phyloP scores from a whole-genome alignment of 2,797 vertebrate genomes.

The Labeo calbasu region DNA sequence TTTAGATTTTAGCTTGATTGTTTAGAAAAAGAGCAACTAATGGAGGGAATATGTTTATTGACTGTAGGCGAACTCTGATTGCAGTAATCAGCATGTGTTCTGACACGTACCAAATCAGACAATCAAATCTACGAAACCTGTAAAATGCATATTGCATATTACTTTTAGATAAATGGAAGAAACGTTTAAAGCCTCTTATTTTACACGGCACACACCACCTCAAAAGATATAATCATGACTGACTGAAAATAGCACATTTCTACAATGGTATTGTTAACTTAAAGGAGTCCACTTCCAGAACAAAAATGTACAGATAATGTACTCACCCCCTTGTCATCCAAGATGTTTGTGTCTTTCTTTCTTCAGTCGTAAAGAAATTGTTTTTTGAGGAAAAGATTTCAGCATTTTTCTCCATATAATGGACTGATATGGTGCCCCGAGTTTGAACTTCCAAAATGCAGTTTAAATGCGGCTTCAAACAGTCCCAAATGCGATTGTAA shows the following conservation, averaged over 20 bases:
- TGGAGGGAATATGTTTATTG: conserved; percentile 20
- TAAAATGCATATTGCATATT: not conserved
- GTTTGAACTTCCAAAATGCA: too few relatives aligned
- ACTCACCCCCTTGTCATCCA: too few relatives aligned
- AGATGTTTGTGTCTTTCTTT: too few relatives aligned
- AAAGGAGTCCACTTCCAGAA: too few relatives aligned
- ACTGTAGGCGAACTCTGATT: conserved; percentile 31
- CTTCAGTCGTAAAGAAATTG: too few relatives aligned
- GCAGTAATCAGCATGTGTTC: conserved; percentile 26
- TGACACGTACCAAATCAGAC: not conserved
- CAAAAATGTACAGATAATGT: too few relatives aligned
- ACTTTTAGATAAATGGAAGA: not conserved
- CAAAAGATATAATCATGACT: not conserved
- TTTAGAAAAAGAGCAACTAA: conserved; percentile 24
- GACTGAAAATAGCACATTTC: not conserved
- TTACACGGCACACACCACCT: not conserved
- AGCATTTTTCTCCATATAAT: too few relatives aligned
- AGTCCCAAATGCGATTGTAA: too few relatives aligned
- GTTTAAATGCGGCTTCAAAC: too few relatives aligned
- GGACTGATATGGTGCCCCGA: too few relatives aligned
- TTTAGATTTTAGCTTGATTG: conserved; percentile 32
- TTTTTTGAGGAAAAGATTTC: too few relatives aligned
- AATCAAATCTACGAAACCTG: not conserved
- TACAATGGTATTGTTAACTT: not conserved
- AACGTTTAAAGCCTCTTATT: too few relatives aligned